Percentiles rank a stretch among this genome's conserved stretches.
Conservation (phyloP, 1,140 invertebrate species). For the Dendroctonus valens region DNA sequence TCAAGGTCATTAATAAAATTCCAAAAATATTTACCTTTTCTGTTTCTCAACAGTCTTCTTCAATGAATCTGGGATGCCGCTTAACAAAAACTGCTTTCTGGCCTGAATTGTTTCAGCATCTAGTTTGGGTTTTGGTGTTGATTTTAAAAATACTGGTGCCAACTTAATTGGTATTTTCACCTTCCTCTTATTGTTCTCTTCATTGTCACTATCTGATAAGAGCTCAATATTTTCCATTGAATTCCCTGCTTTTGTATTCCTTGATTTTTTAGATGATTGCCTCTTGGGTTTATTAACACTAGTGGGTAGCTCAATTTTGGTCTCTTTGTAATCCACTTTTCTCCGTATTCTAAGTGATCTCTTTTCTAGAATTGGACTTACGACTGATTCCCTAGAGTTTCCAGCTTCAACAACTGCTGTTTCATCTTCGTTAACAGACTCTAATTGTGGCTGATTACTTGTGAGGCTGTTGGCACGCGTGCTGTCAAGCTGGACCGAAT, state of each 20-base stretch:
- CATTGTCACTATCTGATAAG: slow-evolving; percentile 27
- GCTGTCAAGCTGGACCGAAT: neutral
- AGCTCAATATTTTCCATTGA: slow-evolving; percentile 19
- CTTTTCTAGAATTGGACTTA: neutral
- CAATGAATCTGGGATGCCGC: slow-evolving; percentile 59
- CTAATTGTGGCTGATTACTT: neutral
- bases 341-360: neutral
- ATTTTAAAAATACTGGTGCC: slow-evolving; percentile 60
- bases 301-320: neutral
- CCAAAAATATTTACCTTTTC: slow-evolving; percentile 39
- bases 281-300: slow-evolving; percentile 4
- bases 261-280: neutral
- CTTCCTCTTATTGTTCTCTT: slow-evolving; percentile 22
- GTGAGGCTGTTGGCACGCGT: neutral
- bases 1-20: neutral
- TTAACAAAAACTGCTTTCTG: slow-evolving; percentile 60
- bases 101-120: slow-evolving; percentile 55
- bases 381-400: neutral
- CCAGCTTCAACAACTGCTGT: neutral
- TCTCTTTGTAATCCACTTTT: neutral
- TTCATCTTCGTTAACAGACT: neutral
- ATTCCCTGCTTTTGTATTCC: slow-evolving; percentile 12
- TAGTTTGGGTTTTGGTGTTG: slow-evolving; percentile 54
- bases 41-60: slow-evolving; percentile 54
- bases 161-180: slow-evolving; percentile 48